phyloP scores from a whole-genome alignment of 2,888 invertebrate species.

The Geophilus truncorum region DNA sequence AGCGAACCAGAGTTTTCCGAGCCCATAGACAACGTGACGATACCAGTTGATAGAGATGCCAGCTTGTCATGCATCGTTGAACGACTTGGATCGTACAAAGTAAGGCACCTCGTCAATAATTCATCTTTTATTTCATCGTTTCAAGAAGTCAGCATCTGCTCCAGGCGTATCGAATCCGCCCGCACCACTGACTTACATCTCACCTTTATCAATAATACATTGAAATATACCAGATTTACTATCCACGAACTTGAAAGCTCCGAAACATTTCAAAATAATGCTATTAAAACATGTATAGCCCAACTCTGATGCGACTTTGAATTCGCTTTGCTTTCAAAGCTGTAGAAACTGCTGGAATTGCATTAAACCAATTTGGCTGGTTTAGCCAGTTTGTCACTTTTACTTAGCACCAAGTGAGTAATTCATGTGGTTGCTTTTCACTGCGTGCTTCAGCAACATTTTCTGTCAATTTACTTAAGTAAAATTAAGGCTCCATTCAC shows the following conservation, averaged over 20 bases:
- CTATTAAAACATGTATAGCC: neutral
- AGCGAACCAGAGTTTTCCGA: slow-evolving; percentile 14
- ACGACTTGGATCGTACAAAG: neutral
- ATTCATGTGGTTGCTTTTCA: too few relatives aligned
- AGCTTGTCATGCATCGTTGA: slow-evolving; percentile 31
- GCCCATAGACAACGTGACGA: slow-evolving; percentile 30
- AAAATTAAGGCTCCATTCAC: too few relatives aligned
- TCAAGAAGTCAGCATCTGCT: neutral
- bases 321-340: neutral
- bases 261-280: neutral
- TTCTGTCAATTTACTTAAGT: too few relatives aligned
- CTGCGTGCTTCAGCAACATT: too few relatives aligned
- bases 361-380: too few relatives aligned
- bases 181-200: neutral
- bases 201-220: neutral
- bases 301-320: neutral
- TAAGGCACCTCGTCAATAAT: slow-evolving; percentile 20
- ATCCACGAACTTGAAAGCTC: neutral
- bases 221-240: neutral
- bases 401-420: too few relatives aligned
- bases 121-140: neutral
- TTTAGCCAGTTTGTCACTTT: too few relatives aligned
- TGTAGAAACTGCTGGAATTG: too few relatives aligned
- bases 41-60: slow-evolving; percentile 32
- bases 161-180: neutral